These are phyloP conservation scores for Caenorhabditis uteleia DNA, from an alignment of 2,888 invertebrate species.

Conservation along the genomic window DNA sequence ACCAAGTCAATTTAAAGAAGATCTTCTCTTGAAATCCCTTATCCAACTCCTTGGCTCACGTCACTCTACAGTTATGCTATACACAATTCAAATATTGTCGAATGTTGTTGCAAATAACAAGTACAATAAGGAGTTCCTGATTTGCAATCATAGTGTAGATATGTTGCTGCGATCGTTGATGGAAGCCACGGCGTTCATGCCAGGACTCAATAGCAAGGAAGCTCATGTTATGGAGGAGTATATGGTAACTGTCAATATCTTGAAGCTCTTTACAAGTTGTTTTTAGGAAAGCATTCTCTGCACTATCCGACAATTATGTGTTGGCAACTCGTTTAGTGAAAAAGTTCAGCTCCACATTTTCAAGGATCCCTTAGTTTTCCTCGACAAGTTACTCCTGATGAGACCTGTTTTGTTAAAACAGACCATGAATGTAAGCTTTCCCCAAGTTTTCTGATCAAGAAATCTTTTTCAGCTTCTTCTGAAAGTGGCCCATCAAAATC, in stretches of 20 bases:
- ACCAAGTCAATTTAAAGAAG: slow-evolving; percentile 29
- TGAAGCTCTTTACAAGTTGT: background rate
- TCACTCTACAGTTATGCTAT: slow-evolving; percentile 37
- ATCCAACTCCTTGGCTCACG: slow-evolving; percentile 37
- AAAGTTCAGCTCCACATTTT: slow-evolving; percentile 46
- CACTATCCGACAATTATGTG: slow-evolving; percentile 50
- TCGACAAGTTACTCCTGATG: slow-evolving; percentile 51
- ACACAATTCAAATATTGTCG: slow-evolving; percentile 53
- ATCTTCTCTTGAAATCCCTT: slow-evolving; percentile 30
- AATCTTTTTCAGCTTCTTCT: slow-evolving; percentile 30
- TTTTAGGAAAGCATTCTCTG: slow-evolving; percentile 57
- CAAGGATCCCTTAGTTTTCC: slow-evolving; percentile 39
- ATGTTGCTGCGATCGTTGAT: slow-evolving; percentile 45
- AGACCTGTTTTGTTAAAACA: slow-evolving; percentile 55
- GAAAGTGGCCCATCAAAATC: slow-evolving; percentile 40
- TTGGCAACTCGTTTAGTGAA: slow-evolving; percentile 38
- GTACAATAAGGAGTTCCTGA: slow-evolving; percentile 55
- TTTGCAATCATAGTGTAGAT: slow-evolving; percentile 39
- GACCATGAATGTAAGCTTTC: slow-evolving; percentile 51
- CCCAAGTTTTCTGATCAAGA: background rate
- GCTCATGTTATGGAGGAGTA: slow-evolving; percentile 43
- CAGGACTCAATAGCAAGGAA: slow-evolving; percentile 17
- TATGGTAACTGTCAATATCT: slow-evolving; percentile 3
- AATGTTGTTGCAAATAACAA: slow-evolving; percentile 62
- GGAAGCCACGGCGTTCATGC: slow-evolving; percentile 25